Base-by-base conservation (phyloP, 2,113 vertebrate species). In the Tringa solitaria region DNA sequence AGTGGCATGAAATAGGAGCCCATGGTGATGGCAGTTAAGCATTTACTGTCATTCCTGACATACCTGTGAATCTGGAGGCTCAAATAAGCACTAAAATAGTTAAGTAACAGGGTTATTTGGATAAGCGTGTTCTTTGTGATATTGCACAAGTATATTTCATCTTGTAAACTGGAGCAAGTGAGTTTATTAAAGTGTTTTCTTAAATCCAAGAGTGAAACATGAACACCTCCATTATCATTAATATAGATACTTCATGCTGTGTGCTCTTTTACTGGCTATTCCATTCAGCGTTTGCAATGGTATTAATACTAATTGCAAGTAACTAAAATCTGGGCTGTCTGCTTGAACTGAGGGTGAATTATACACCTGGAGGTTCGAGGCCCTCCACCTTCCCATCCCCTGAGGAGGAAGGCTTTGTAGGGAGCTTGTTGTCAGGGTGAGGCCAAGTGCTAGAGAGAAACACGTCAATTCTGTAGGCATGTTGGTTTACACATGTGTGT, bases 101-200 rank as follows among this genome's bases (percentile, higher is more conserved):
- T 37, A 37, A 88, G 33, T 67, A 14, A 57, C 0, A 0, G 43
- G 24, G 19, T 59, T 83, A 46, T 9, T 79, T 37, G 64, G n/a
- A 30, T 50, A 19, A 80, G n/a, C 3, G 1, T 37, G 39, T 53
- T 86, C 72, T 81, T 72, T 56, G 53, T 89, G 80, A 82, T 27
- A 9, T 68, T 78, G 76, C 70, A 75, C 30, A 30, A 68, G 61
- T 10, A 15, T 32, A 59, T 45, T 61, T 82, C 48, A 20, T 90
- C 88, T 78, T 89, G 22, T 83, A 54, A 87, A 65, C 37, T 35
- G 32, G 41, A 32, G 48, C 21, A 68, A 43, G 46, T 83, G 89
- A 68, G 84, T 87, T 90, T 91, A 61, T 26, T n/a, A 3, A 73
- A 95, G 73, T 56, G 61, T 91, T 80, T 57, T 81, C 19, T 39